phyloP scores from a whole-genome alignment of 2,888 invertebrate species.

The Exephanes ischioxanthus region DNA sequence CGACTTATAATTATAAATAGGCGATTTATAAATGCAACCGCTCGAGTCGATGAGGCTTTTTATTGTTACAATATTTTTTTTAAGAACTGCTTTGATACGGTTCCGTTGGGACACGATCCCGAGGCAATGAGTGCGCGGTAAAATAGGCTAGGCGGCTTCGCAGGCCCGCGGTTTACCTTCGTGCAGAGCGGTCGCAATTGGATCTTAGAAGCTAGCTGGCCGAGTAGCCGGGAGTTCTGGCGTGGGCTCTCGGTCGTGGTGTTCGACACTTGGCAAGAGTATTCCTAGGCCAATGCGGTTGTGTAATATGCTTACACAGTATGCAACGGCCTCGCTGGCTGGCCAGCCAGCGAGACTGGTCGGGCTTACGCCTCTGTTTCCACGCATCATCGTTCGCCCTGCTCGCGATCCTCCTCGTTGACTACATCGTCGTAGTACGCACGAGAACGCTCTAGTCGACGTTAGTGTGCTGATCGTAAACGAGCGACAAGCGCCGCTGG shows the following conservation, averaged over 20 bases:
- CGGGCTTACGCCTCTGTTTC: constrained; percentile 55
- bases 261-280: constrained; percentile 68
- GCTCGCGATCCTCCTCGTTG: constrained; percentile 37
- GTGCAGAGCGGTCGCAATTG: constrained; percentile 21
- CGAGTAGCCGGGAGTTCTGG: constrained; percentile 32
- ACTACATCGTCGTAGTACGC: constrained; percentile 61
- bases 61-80: not conserved
- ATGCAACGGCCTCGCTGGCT: constrained; percentile 61
- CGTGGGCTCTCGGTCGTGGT: constrained; percentile 35
- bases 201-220: constrained; percentile 7
- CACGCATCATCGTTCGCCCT: constrained; percentile 55
- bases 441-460: constrained; percentile 57
- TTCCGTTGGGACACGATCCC: not conserved
- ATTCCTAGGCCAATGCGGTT: constrained; percentile 64
- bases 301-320: constrained; percentile 55
- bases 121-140: not conserved
- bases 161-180: not conserved
- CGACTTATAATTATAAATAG: no score
- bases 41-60: no score
- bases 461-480: constrained; percentile 64
- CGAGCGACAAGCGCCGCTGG: constrained; percentile 54
- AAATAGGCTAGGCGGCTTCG: not conserved
- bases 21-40: no score
- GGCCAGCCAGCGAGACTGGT: constrained; percentile 47
- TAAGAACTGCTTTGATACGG: not conserved